Conservation (phyloP, 2,797 vertebrate genomes). For the Galaxias olidus region DNA sequence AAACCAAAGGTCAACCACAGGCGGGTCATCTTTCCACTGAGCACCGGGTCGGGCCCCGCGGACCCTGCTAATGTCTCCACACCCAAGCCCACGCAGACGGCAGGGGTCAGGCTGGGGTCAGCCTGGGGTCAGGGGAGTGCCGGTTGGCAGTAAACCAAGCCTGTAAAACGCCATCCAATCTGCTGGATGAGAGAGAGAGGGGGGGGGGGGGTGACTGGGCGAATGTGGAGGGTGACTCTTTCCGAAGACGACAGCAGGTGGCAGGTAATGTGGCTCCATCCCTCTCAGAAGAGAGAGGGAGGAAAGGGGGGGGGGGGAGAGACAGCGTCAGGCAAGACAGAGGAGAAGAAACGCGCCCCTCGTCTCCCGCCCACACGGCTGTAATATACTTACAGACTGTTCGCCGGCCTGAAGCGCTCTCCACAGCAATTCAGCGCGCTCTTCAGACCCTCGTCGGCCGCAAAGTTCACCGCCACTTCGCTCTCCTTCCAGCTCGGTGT, state of each 20-base stretch:
- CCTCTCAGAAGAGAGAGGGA: constrained; percentile 12
- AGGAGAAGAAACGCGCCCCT: constrained; percentile 30
- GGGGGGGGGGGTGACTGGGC: constrained; percentile 62
- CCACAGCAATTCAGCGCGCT: constrained; percentile 77
- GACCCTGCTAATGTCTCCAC: constrained; percentile 60
- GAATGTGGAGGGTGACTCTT: constrained; percentile 38
- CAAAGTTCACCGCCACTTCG: constrained; percentile 72
- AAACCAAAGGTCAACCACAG: constrained; percentile 56
- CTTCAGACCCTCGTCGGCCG: constrained; percentile 75
- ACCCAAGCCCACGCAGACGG: constrained; percentile 65
- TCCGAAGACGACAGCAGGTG: constrained; percentile 72
- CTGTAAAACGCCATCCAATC: constrained; percentile 63
- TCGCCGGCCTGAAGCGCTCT: constrained; percentile 77
- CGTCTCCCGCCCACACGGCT: constrained; percentile 67
- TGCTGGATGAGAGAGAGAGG: constrained; percentile 55
- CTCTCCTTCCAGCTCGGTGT: constrained; percentile 43
- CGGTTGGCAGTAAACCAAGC: constrained; percentile 63
- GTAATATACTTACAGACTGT: constrained; percentile 67
- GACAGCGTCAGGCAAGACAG: constrained; percentile 58
- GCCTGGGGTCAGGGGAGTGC: constrained; percentile 9
- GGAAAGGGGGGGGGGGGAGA: constrained; percentile 48
- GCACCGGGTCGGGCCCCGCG: constrained; percentile 67
- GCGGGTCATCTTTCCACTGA: constrained; percentile 61
- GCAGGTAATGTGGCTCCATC: constrained; percentile 51
- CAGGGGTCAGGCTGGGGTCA: constrained; percentile 53